Conservation (phyloP, 2,888 invertebrate genomes). For the Polymixis lichenea region DNA sequence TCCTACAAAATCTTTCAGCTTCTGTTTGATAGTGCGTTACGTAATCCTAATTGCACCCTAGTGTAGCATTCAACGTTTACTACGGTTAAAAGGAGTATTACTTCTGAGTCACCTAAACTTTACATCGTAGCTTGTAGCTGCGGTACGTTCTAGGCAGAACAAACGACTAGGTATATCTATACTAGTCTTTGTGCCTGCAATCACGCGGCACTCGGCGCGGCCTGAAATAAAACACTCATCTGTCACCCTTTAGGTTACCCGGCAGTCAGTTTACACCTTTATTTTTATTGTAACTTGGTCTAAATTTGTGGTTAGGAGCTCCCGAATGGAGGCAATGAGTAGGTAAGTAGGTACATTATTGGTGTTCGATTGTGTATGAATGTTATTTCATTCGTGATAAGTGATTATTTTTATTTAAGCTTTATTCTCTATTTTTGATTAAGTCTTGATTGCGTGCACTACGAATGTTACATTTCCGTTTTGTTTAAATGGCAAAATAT, state of each 20-base stretch:
- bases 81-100: not conserved
- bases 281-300: not conserved
- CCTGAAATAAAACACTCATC: conserved; percentile 58
- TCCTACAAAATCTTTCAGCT: too few species aligned
- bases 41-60: too few species aligned
- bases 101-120: conserved; percentile 30
- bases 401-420: not conserved
- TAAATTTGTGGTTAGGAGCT: not conserved
- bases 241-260: conserved; percentile 27
- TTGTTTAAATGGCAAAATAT: not conserved
- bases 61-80: not conserved
- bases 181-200: conserved; percentile 51
- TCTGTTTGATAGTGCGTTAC: too few species aligned
- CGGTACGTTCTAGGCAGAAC: conserved; percentile 36
- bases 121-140: not conserved
- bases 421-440: too few species aligned
- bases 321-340: not conserved
- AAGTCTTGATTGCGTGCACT: not conserved
- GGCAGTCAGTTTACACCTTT: conserved; percentile 9
- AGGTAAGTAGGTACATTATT: too few species aligned
- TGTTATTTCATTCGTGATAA: not conserved
- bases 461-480: not conserved
- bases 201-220: conserved; percentile 34
- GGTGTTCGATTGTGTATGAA: not conserved
- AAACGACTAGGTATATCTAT: conserved; percentile 36